These are phyloP conservation scores for Bombycilla garrulus DNA, from an alignment of 2,113 vertebrate species.

Conservation along the genomic window DNA sequence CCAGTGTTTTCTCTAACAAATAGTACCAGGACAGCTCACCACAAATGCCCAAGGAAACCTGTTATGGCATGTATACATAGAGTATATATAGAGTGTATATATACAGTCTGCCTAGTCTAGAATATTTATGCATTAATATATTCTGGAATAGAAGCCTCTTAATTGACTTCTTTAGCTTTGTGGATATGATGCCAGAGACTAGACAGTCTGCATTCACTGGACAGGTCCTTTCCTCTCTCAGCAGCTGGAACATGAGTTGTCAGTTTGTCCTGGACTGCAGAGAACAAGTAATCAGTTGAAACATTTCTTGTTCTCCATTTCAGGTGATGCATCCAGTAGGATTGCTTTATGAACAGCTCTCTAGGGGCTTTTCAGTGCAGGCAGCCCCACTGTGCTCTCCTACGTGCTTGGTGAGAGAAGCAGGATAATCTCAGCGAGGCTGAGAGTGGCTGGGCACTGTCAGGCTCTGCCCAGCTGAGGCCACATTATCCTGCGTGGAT, in stretches of 20 bases:
- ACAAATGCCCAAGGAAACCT: neutral
- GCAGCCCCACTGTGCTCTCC: neutral
- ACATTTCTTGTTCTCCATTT: neutral
- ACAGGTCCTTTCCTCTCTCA: neutral
- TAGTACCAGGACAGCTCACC: neutral
- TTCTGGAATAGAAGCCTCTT: neutral
- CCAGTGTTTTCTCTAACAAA: neutral
- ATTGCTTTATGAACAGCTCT: neutral
- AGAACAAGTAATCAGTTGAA: neutral
- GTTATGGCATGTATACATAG: neutral
- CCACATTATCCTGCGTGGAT: accelerated
- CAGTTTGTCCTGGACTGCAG: neutral
- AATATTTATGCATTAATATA: neutral
- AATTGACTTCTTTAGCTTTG: neutral
- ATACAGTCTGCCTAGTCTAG: neutral
- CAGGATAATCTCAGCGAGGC: accelerated
- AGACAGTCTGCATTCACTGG: neutral
- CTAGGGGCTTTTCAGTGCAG: neutral
- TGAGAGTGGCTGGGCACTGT: neutral
- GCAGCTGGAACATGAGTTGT: neutral
- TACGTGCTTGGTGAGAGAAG: accelerated
- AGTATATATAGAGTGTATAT: no score
- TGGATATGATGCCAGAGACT: neutral
- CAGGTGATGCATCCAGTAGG: neutral
- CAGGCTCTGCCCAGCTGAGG: neutral